A percentile compares a stretch with the other conserved stretches of the same genome.
phyloP scores from a whole-genome alignment of 2,113 vertebrate genomes.

The Amphilophus citrinellus region DNA sequence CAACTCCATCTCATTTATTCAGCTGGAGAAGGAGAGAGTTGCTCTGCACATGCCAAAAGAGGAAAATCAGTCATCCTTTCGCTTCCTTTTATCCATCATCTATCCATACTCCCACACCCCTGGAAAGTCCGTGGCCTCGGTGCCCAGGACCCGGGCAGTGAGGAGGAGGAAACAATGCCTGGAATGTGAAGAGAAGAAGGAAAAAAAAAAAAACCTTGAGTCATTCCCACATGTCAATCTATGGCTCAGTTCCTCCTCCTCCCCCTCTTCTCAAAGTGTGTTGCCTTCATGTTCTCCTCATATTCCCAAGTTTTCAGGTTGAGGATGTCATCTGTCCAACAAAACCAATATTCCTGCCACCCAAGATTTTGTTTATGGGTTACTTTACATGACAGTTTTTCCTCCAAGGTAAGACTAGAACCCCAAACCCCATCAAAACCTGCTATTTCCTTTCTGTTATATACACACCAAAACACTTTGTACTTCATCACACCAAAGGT shows the following conservation, averaged over 20 bases:
- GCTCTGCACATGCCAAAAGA: slow-evolving; percentile 22
- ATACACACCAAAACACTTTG: background rate
- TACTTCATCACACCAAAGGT: background rate
- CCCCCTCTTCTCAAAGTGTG: slow-evolving; percentile 18
- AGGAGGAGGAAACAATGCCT: slow-evolving; percentile 70
- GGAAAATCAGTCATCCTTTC: slow-evolving; percentile 57
- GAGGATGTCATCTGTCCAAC: slow-evolving; percentile 7
- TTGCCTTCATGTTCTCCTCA: slow-evolving; percentile 39
- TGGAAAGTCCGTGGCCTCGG: slow-evolving; percentile 62
- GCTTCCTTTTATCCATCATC: slow-evolving; percentile 50
- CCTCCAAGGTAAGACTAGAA: background rate
- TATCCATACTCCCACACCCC: slow-evolving; percentile 27
- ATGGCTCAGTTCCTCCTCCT: slow-evolving; percentile 49
- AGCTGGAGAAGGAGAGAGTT: slow-evolving; percentile 26
- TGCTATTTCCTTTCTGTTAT: background rate
- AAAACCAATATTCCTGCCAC: background rate
- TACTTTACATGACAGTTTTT: background rate
- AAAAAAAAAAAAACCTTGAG: slow-evolving; percentile 59
- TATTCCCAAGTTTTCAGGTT: background rate
- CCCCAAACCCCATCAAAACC: background rate
- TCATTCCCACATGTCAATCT: slow-evolving; percentile 74
- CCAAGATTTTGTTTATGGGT: background rate
- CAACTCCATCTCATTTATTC: slow-evolving; percentile 1
- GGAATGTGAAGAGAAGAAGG: slow-evolving; percentile 67
- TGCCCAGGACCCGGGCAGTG: slow-evolving; percentile 23